phyloP scores from a whole-genome alignment of 2,113 vertebrate species.

The Xenopus borealis region DNA sequence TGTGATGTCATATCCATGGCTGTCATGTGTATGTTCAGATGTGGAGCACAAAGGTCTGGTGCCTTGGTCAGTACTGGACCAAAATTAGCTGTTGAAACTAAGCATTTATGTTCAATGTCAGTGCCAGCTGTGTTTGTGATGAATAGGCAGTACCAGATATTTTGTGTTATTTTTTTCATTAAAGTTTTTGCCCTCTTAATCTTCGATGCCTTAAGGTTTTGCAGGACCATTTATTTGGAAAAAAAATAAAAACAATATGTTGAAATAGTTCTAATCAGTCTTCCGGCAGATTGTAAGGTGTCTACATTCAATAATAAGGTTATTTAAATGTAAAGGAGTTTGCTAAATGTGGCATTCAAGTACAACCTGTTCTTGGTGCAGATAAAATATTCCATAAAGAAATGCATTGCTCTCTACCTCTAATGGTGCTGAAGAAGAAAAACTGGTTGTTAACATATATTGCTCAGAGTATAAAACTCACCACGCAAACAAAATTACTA shows the following conservation, averaged over 20 bases:
- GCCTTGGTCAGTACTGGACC: no score
- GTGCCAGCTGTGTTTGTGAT: no score
- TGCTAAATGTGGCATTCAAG: not conserved
- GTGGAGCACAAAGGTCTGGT: no score
- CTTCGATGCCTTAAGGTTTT: not conserved
- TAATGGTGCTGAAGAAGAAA: not conserved
- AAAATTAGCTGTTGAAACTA: no score
- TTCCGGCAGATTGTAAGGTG: not conserved
- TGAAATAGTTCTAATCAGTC: not conserved
- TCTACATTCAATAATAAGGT: not conserved
- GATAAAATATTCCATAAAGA: not conserved
- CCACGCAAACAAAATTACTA: not conserved
- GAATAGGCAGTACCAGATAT: not conserved
- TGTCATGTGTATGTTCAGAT: no score
- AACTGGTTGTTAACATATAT: slow-evolving; percentile 11
- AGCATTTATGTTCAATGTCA: no score
- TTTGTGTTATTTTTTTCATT: not conserved
- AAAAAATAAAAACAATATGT: not conserved
- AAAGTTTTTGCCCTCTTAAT: not conserved
- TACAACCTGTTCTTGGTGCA: not conserved
- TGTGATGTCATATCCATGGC: no score
- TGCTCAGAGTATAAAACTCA: slow-evolving; percentile 5
- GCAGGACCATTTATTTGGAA: not conserved
- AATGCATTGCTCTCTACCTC: not conserved
- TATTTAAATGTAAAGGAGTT: not conserved